phyloP scores from a whole-genome alignment of 2,797 vertebrate species.

The Ispidina lecontei region DNA sequence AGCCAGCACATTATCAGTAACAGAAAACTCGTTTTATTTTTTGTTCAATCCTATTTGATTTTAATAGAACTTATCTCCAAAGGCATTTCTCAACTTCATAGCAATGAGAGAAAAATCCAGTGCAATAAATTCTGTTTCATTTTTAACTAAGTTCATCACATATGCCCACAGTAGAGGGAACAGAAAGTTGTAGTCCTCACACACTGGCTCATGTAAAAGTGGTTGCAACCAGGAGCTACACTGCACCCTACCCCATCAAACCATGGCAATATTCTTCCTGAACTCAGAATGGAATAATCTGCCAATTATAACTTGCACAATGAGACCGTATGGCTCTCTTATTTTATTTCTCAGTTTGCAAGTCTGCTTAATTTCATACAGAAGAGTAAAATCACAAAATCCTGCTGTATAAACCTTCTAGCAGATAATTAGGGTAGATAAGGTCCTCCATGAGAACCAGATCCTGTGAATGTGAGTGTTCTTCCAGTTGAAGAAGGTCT shows the following conservation, averaged over 20 bases:
- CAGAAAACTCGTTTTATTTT: background rate
- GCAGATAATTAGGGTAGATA: background rate
- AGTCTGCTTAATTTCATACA: background rate
- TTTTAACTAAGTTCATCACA: background rate
- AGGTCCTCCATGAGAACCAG: background rate
- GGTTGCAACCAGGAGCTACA: background rate
- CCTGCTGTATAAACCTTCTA: background rate
- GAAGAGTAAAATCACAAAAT: background rate
- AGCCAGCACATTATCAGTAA: background rate
- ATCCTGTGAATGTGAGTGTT: background rate
- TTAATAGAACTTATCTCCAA: conserved; percentile 14
- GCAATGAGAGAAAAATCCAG: conserved; percentile 21
- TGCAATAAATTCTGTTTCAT: background rate
- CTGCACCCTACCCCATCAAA: background rate
- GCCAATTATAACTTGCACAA: background rate
- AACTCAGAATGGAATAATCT: background rate
- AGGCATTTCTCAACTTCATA: conserved; percentile 19
- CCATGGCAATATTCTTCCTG: background rate
- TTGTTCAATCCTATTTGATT: conserved; percentile 19
- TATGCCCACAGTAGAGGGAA: background rate
- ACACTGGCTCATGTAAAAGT: background rate
- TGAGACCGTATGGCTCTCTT: background rate
- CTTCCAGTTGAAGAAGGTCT: background rate
- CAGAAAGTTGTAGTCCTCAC: background rate
- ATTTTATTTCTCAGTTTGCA: background rate